Evolutionary conservation across 53 echinoderm and acorn worm species (phyloP).

Genomic region (Hippasteria phrygiana): DNA sequence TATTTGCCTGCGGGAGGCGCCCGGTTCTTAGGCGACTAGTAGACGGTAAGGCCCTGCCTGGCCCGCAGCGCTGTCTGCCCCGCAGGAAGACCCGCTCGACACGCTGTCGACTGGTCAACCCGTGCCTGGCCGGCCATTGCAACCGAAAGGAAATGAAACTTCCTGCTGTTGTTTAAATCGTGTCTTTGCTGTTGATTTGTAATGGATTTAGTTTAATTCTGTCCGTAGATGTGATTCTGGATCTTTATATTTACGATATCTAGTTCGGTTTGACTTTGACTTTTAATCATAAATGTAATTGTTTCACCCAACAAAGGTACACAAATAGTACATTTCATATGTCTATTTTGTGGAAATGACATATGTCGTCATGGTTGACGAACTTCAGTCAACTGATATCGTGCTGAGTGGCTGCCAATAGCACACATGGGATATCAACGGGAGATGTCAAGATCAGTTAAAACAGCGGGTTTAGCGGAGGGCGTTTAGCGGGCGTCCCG

Average conservation of each 20-base stretch:
- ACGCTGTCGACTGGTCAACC: slow-evolving; percentile 24
- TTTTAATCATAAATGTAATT: too few relatives aligned
- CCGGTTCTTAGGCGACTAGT: slow-evolving; percentile 26
- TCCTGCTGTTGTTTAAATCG: neutral
- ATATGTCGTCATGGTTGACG: slow-evolving; percentile 49
- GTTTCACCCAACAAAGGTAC: neutral
- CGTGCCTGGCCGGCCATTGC: neutral
- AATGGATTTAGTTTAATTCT: neutral
- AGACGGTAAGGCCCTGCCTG: slow-evolving; percentile 36
- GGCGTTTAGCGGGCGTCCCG: slow-evolving; percentile 61
- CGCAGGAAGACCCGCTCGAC: slow-evolving; percentile 4
- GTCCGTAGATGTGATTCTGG: neutral
- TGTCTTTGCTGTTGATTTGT: neutral
- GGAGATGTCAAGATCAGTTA: slow-evolving; percentile 46
- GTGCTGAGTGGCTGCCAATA: slow-evolving; percentile 32
- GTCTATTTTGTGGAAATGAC: neutral
- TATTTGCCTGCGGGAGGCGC: slow-evolving; percentile 28
- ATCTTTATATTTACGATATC: neutral
- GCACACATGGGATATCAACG: slow-evolving; percentile 48
- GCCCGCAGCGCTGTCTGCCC: slow-evolving; percentile 41
- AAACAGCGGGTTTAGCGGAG: slow-evolving; percentile 10
- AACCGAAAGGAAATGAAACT: neutral
- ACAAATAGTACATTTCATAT: neutral
- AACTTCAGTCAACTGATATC: slow-evolving; percentile 44
- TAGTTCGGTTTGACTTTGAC: too few relatives aligned